Conservation (phyloP, 2,113 vertebrate genomes). For the Leuciscus idus region DNA sequence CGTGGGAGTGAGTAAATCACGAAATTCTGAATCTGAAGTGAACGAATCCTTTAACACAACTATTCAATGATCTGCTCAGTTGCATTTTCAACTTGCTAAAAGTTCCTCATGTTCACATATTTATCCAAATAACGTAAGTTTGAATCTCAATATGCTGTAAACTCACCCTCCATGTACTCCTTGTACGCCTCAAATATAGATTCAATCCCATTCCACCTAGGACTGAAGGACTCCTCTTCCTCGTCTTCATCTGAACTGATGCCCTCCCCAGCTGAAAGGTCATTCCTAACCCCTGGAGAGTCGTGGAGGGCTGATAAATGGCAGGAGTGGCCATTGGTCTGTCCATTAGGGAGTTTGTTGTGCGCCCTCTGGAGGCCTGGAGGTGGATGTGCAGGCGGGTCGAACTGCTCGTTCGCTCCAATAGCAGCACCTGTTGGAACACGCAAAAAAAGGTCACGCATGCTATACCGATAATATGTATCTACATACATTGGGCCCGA, state of each 20-base stretch:
- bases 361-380: slow-evolving; percentile 86
- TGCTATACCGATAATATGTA: no score
- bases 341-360: slow-evolving; percentile 61
- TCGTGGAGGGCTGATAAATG: slow-evolving; percentile 68
- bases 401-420: slow-evolving; percentile 80
- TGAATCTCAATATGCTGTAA: neutral
- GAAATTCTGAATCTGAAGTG: no score
- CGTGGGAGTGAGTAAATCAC: no score
- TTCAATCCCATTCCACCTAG: slow-evolving; percentile 95
- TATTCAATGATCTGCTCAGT: no score
- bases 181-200: slow-evolving; percentile 96
- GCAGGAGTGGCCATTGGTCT: slow-evolving; percentile 86
- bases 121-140: neutral
- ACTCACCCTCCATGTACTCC: slow-evolving; percentile 92
- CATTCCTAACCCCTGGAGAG: slow-evolving; percentile 70
- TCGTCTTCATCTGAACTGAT: slow-evolving; percentile 77
- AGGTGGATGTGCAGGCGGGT: slow-evolving; percentile 91
- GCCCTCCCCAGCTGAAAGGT: slow-evolving; percentile 76
- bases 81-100: neutral
- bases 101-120: neutral
- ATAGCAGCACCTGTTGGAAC: slow-evolving; percentile 67
- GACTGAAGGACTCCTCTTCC: slow-evolving; percentile 75
- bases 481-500: no score
- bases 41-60: no score
- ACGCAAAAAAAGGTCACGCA: neutral